Conservation (phyloP, 2,113 vertebrate species). For the Hydropotes inermis region DNA sequence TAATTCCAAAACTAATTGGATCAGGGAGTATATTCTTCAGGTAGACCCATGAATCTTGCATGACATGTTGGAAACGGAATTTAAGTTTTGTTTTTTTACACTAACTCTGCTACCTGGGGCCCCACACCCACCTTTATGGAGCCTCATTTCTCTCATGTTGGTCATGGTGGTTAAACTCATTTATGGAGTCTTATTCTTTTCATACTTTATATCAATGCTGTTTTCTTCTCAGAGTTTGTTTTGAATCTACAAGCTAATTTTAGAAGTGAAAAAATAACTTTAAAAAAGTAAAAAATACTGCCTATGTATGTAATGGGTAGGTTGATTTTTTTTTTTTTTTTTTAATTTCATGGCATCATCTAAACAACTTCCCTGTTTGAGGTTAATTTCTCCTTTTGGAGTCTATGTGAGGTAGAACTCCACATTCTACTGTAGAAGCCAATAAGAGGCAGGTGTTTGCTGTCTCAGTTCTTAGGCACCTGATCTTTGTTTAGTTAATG, state of each 20-base stretch:
- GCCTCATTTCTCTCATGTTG: not conserved
- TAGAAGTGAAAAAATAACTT: not conserved
- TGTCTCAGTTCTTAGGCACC: not conserved
- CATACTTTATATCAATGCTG: not conserved
- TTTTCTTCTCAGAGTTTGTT: not conserved
- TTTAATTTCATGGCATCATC: not conserved
- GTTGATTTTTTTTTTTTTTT: not conserved
- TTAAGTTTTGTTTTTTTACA: not conserved
- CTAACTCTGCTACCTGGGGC: not conserved
- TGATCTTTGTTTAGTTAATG: not conserved
- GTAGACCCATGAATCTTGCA: not conserved
- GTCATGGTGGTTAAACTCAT: not conserved
- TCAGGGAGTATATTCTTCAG: not conserved
- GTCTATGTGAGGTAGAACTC: not conserved
- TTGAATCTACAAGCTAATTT: not conserved
- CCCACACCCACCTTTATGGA: not conserved
- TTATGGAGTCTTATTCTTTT: not conserved
- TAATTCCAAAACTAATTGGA: not conserved
- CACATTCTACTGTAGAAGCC: not conserved
- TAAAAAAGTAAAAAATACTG: not conserved
- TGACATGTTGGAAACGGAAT: not conserved
- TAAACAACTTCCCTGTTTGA: not conserved
- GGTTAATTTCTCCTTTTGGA: not conserved
- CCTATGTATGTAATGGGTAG: not conserved
- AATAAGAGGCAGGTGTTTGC: not conserved